phyloP scores from a whole-genome alignment of 2,888 invertebrate species.

The Netelia fuscicornis region DNA sequence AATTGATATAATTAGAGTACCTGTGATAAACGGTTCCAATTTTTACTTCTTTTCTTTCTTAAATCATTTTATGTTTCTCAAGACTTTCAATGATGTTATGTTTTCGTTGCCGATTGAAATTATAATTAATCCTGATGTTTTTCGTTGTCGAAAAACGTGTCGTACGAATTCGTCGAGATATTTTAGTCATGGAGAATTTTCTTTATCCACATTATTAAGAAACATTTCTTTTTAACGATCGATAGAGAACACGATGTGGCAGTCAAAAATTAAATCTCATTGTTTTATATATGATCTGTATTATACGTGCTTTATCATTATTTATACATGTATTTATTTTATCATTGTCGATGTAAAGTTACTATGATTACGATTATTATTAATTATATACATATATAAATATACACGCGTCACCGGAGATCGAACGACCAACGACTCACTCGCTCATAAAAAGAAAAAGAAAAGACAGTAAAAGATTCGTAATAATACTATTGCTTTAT shows the following conservation, averaged over 20 bases:
- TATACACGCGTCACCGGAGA: slow-evolving; percentile 62
- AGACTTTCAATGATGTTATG: slow-evolving; percentile 35
- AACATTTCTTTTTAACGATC: slow-evolving; percentile 31
- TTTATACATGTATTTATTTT: slow-evolving; percentile 84
- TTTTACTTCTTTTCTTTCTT: slow-evolving; percentile 45
- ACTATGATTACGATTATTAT: slow-evolving; percentile 58
- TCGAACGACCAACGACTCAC: slow-evolving; percentile 83
- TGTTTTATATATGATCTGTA: slow-evolving; percentile 80
- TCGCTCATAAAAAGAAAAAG: slow-evolving; percentile 78
- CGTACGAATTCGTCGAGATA: slow-evolving; percentile 57
- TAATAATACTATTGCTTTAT: slow-evolving; percentile 82
- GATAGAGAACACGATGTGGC: slow-evolving; percentile 23
- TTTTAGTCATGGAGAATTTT: slow-evolving; percentile 73
- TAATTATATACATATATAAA: slow-evolving; percentile 43
- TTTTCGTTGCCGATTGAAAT: slow-evolving; percentile 62
- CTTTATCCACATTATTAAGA: slow-evolving; percentile 51
- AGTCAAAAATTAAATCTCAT: slow-evolving; percentile 58
- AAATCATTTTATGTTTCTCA: slow-evolving; percentile 53
- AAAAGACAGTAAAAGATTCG: slow-evolving; percentile 78
- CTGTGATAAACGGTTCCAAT: slow-evolving; percentile 67
- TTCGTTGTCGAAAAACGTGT: slow-evolving; percentile 56
- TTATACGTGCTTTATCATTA: slow-evolving; percentile 83
- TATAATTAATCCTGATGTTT: slow-evolving; percentile 66
- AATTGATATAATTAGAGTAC: slow-evolving; percentile 68
- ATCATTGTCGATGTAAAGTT: slow-evolving; percentile 80